A percentile compares a stretch with the other conserved stretches of the same genome.
These are phyloP conservation scores for Drosophila macrospina DNA, from an alignment of 2,888 invertebrate genomes.

Conservation along the genomic window DNA sequence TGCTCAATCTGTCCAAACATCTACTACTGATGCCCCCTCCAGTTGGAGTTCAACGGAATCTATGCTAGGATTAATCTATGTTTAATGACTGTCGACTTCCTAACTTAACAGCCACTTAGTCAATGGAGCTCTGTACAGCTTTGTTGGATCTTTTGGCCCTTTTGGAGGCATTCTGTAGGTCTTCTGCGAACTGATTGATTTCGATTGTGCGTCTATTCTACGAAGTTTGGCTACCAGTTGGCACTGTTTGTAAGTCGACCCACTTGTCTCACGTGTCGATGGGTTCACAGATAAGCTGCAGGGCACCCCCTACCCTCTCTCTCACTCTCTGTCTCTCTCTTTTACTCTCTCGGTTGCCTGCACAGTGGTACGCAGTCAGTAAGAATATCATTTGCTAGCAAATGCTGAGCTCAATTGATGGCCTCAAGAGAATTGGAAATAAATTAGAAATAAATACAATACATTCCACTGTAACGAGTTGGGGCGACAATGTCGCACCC, in stretches of 20 bases:
- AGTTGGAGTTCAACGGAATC: slow-evolving; percentile 25
- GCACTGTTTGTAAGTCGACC: slow-evolving; percentile 41
- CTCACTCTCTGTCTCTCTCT: no score
- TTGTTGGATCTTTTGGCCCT: background rate
- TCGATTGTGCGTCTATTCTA: slow-evolving; percentile 58
- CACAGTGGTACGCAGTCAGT: slow-evolving; percentile 15
- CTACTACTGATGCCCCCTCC: background rate
- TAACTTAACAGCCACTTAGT: slow-evolving; percentile 28
- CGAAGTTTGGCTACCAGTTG: slow-evolving; percentile 69
- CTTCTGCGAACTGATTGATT: slow-evolving; percentile 70
- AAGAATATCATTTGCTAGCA: background rate
- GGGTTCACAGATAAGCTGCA: slow-evolving; percentile 44
- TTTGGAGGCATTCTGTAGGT: background rate
- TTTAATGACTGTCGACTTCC: slow-evolving; percentile 39
- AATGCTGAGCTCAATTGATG: background rate
- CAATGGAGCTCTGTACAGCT: slow-evolving; percentile 10
- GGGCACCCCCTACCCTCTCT: background rate
- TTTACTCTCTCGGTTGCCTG: background rate
- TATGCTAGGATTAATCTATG: slow-evolving; percentile 22
- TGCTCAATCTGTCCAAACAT: slow-evolving; percentile 9
- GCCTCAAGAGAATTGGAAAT: background rate
- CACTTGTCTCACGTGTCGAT: slow-evolving; percentile 66
- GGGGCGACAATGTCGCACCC: slow-evolving; percentile 44
- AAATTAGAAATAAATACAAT: no score
- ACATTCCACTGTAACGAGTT: slow-evolving; percentile 31